Base-by-base conservation (phyloP, 2,113 vertebrate species). In the Odontophorus gujanensis region DNA sequence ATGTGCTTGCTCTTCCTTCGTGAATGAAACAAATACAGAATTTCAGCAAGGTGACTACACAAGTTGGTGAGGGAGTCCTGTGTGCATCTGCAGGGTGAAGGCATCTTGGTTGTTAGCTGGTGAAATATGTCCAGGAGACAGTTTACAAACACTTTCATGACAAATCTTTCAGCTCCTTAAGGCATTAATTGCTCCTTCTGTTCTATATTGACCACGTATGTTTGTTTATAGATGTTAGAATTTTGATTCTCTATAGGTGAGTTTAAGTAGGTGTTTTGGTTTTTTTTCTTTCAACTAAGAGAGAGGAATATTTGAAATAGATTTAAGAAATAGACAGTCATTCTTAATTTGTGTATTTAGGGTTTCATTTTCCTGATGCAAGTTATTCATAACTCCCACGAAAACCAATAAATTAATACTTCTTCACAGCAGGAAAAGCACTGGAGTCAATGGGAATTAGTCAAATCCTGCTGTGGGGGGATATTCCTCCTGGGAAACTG, bases 401-500 rank as follows among this genome's bases (percentile, higher is more conserved):
- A 87, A 95, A 95, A 72, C 85, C 76, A 94, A 93, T 94, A 94
- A 95, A 92, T 95, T 92, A 57, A 51, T 92, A 28, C 68, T 83
- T 73, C 65, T 92, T 93, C 89, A 58, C 0, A 1, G 87, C 74
- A 83, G 87, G 85, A 95, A 83, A 95, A 53, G 66, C 85, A 86
- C 75, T 91, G 89, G 95, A 95, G 79, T 95, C 82, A 96, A 72
- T 81, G 80, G 82, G 90, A 96, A 92, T 95, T 95, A 95, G 74
- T 94, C 94, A 93, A 90, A 68, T 85, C 82, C 72, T 89, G 65
- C 84, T 87, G 81, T 75, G 55, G 78, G 9, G 22, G 75, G 82
- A 93, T 93, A 92, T 92, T 63, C 76, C 87, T 94, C 79, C 73
- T 95, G 94, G 91, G 93, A 96, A 96, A 91, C 73, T 81, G 75